These are phyloP conservation scores for Pheucticus melanocephalus DNA, from an alignment of 2,113 vertebrate genomes.

Conservation along the genomic window DNA sequence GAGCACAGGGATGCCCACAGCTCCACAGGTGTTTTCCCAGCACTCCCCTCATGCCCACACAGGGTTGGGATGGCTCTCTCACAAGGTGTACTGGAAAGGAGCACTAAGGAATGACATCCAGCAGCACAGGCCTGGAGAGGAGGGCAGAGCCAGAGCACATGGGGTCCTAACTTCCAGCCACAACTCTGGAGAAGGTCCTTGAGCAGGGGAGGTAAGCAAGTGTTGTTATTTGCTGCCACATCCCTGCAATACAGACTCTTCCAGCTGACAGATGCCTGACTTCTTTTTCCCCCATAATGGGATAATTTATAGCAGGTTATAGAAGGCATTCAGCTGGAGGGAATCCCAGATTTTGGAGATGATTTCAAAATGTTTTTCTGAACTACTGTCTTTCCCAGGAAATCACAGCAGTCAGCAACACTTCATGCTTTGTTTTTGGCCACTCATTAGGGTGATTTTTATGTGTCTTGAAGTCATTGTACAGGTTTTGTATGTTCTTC, in stretches of 20 bases:
- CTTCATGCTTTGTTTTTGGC: background rate
- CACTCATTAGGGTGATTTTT: background rate
- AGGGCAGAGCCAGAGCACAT: background rate
- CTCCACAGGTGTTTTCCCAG: background rate
- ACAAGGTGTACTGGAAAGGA: accelerated
- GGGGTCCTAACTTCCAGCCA: background rate
- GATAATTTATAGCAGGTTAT: constrained; percentile 25
- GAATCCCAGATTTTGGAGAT: constrained; percentile 25
- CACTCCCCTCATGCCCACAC: accelerated
- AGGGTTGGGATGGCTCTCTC: accelerated
- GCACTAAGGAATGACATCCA: background rate
- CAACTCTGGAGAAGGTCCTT: background rate
- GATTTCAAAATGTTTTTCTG: constrained; percentile 17
- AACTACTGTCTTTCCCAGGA: background rate
- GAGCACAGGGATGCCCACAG: background rate
- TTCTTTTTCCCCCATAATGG: background rate
- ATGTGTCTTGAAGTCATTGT: background rate
- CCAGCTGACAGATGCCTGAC: background rate
- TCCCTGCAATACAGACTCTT: background rate
- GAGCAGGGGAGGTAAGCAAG: background rate
- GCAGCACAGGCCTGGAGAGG: background rate
- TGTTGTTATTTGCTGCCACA: background rate
- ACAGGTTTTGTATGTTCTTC: background rate
- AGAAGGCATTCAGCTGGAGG: constrained; percentile 29
- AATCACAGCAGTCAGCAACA: background rate